Percentiles rank a stretch among this genome's conserved stretches.
These are phyloP conservation scores for Rhopalosiphum padi DNA, from an alignment of 1,140 invertebrate genomes.

Conservation along the genomic window DNA sequence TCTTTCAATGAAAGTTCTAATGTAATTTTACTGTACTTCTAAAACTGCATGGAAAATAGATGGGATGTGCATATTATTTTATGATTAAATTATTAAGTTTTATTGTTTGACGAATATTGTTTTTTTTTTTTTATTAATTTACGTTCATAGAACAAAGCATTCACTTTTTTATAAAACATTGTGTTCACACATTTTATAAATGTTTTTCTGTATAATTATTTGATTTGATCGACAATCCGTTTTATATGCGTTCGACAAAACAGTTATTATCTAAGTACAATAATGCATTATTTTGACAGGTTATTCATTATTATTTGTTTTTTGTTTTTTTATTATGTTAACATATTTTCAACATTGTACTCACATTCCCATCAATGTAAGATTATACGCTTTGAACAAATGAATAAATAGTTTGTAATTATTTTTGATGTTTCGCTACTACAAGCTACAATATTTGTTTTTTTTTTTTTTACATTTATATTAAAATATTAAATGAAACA, in stretches of 20 bases:
- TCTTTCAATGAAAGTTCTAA: not conserved
- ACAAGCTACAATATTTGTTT: not conserved
- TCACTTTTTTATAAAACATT: not conserved
- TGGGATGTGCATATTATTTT: not conserved
- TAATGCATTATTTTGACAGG: not conserved
- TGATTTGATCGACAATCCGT: not conserved
- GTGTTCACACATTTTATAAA: not conserved
- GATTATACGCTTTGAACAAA: not conserved
- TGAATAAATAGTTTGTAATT: not conserved
- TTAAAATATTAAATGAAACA: not conserved
- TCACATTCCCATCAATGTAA: not conserved
- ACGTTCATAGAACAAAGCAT: not conserved
- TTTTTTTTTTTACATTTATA: conserved; percentile 33
- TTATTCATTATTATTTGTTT: not conserved
- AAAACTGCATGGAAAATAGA: not conserved
- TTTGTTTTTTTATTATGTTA: not conserved
- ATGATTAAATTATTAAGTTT: conserved; percentile 14
- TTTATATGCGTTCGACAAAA: not conserved
- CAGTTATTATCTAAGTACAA: not conserved
- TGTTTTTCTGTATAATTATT: not conserved
- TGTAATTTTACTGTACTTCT: not conserved
- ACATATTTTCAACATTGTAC: not conserved
- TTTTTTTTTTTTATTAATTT: not conserved
- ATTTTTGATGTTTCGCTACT: not conserved
- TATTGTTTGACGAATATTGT: not conserved